A percentile compares a stretch with the other conserved stretches of the same genome.
Conservation (phyloP, 2,888 invertebrate species). For the Leistus spinibarbis region DNA sequence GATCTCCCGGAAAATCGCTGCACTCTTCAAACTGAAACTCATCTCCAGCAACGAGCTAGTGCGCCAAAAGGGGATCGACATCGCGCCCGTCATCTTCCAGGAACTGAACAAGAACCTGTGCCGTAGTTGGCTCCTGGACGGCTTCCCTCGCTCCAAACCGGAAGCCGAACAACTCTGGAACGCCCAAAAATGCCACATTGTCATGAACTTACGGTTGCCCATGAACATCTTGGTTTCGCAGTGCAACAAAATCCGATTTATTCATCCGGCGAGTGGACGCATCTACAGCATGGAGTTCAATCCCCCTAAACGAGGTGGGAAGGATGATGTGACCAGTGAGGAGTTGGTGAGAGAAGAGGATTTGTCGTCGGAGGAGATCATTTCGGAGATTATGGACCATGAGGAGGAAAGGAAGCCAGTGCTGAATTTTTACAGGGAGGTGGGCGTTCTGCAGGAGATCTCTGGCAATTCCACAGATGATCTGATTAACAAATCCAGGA, state of each 20-base stretch:
- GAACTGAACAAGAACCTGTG: constrained; percentile 24
- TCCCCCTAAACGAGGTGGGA: constrained; percentile 3
- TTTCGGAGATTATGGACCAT: not conserved
- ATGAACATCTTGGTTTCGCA: constrained; percentile 6
- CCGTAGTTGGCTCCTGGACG: constrained; percentile 25
- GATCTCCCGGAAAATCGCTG: constrained; percentile 17
- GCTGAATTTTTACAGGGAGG: constrained; percentile 17
- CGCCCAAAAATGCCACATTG: constrained; percentile 28
- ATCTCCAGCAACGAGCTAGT: constrained; percentile 18
- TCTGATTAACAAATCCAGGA: constrained; percentile 23
- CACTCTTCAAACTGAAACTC: constrained; percentile 24
- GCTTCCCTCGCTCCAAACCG: constrained; percentile 10
- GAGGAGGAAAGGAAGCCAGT: constrained; percentile 12
- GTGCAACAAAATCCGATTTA: constrained; percentile 10
- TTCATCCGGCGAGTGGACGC: constrained; percentile 24
- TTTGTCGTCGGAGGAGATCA: constrained; percentile 18
- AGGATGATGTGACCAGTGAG: constrained; percentile 18
- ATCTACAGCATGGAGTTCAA: constrained; percentile 22
- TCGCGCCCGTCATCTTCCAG: constrained; percentile 1
- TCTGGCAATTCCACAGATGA: constrained; percentile 20
- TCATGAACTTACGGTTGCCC: constrained; percentile 19
- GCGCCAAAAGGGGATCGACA: constrained; percentile 5
- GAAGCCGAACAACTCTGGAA: constrained; percentile 28
- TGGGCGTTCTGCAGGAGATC: constrained; percentile 22
- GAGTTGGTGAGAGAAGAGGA: constrained; percentile 18